phyloP scores from a whole-genome alignment of 1,140 invertebrate genomes.

The Ceratina calcarata region DNA sequence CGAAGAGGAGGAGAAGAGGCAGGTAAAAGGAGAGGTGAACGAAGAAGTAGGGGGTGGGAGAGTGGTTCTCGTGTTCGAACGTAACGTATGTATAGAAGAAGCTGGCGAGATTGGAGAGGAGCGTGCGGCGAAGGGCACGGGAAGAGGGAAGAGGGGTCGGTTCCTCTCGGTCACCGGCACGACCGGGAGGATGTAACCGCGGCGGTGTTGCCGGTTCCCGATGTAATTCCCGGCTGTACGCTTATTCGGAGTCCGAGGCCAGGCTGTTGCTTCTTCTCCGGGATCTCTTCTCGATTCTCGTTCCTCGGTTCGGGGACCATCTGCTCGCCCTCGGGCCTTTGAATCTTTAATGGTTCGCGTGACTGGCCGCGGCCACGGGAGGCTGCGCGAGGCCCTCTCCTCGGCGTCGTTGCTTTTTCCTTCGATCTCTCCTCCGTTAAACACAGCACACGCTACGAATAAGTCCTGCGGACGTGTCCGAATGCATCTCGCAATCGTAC shows the following conservation, averaged over 20 bases:
- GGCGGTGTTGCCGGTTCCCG: constrained; percentile 43
- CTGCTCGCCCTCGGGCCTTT: constrained; percentile 77
- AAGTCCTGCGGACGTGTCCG: too few relatives aligned
- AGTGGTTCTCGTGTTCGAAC: constrained; percentile 11
- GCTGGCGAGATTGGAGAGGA: constrained; percentile 22
- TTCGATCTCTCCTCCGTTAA: background rate
- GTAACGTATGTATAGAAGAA: constrained; percentile 39
- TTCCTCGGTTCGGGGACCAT: constrained; percentile 69
- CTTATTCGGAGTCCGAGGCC: constrained; percentile 30
- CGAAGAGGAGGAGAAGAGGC: background rate
- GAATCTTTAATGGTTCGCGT: constrained; percentile 79
- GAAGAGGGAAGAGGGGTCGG: background rate
- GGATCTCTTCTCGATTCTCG: constrained; percentile 21
- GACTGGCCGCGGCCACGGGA: constrained; percentile 72
- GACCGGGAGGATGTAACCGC: constrained; percentile 40
- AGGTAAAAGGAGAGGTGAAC: background rate
- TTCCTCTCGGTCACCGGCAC: constrained; percentile 48
- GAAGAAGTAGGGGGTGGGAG: background rate
- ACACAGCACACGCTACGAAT: too few relatives aligned
- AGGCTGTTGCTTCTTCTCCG: constrained; percentile 29
- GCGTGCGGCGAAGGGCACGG: background rate
- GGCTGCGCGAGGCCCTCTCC: constrained; percentile 40
- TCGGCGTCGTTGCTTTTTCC: background rate
- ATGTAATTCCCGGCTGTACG: constrained; percentile 15
- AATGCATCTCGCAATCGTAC: too few relatives aligned